Conservation (phyloP, 2,113 vertebrate genomes). For the Oreocharis arfaki region DNA sequence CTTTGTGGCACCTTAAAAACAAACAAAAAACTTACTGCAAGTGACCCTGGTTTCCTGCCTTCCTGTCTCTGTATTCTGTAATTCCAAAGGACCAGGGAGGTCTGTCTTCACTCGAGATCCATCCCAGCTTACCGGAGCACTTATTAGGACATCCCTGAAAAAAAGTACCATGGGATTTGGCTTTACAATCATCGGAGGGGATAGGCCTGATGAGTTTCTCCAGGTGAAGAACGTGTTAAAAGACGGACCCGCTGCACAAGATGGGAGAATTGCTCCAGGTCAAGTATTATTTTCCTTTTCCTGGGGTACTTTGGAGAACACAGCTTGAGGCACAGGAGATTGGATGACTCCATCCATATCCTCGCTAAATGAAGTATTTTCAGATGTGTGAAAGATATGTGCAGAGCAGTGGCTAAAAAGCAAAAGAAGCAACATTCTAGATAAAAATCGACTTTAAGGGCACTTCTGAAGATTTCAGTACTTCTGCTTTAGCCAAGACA, state of each 20-base stretch:
- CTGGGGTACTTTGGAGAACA: background rate
- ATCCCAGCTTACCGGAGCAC: conserved; percentile 85
- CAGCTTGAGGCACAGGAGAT: background rate
- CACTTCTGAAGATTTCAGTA: background rate
- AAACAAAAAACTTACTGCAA: background rate
- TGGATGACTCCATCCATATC: background rate
- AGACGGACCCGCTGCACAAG: conserved; percentile 91
- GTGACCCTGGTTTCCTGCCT: background rate
- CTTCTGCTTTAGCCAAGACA: background rate
- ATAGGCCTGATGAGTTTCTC: conserved; percentile 94
- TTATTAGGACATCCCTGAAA: conserved; percentile 84
- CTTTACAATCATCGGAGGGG: conserved; percentile 98
- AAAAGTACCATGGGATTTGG: conserved; percentile 95
- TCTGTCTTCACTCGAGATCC: conserved; percentile 90
- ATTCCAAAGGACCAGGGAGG: conserved; percentile 63
- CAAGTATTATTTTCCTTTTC: background rate
- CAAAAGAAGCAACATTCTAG: background rate
- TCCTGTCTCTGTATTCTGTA: background rate
- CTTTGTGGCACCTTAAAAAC: background rate
- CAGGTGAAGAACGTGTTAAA: conserved; percentile 96
- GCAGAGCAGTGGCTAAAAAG: background rate
- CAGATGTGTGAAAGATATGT: background rate
- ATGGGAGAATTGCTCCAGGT: conserved; percentile 95
- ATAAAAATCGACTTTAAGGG: background rate
- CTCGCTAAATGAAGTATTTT: background rate